A percentile compares a stretch with the other conserved stretches of the same genome.
Evolutionary conservation across 2,797 vertebrate species (phyloP).

Genomic region (Sebastes paucispinis): DNA sequence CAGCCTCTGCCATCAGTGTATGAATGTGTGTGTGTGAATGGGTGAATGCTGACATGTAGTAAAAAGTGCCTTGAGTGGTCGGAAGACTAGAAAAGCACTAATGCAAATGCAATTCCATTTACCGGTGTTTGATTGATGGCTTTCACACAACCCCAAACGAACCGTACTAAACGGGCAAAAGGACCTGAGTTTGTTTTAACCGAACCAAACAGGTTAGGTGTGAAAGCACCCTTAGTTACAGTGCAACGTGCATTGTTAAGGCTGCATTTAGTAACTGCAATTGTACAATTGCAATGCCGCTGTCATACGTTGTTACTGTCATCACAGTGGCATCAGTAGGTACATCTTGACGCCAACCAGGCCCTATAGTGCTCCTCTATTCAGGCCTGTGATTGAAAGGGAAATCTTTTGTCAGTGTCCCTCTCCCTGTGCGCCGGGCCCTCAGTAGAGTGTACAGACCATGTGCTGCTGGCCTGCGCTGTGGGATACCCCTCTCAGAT

Average conservation of each 20-base stretch:
- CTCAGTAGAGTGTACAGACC: slow-evolving; percentile 37
- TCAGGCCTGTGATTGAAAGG: slow-evolving; percentile 27
- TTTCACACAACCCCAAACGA: too few relatives aligned
- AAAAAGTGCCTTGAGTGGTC: too few relatives aligned
- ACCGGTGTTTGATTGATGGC: too few relatives aligned
- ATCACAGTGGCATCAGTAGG: background rate
- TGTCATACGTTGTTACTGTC: background rate
- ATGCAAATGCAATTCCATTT: too few relatives aligned
- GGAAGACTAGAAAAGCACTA: too few relatives aligned
- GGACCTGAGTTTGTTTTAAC: too few relatives aligned
- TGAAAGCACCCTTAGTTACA: background rate
- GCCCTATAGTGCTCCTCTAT: background rate
- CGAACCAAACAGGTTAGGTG: background rate
- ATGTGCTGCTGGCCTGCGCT: slow-evolving; percentile 57
- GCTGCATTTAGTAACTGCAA: background rate
- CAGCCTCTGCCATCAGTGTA: too few relatives aligned
- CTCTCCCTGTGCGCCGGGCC: slow-evolving; percentile 5
- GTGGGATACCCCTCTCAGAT: slow-evolving; percentile 74
- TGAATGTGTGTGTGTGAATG: too few relatives aligned
- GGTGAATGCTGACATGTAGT: too few relatives aligned
- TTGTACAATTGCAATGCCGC: background rate
- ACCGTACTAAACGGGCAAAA: too few relatives aligned
- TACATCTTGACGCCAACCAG: background rate
- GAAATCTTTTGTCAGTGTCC: background rate
- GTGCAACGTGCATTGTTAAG: background rate